Conservation (phyloP, 2,113 vertebrate genomes). For the Rhombomys opimus region DNA sequence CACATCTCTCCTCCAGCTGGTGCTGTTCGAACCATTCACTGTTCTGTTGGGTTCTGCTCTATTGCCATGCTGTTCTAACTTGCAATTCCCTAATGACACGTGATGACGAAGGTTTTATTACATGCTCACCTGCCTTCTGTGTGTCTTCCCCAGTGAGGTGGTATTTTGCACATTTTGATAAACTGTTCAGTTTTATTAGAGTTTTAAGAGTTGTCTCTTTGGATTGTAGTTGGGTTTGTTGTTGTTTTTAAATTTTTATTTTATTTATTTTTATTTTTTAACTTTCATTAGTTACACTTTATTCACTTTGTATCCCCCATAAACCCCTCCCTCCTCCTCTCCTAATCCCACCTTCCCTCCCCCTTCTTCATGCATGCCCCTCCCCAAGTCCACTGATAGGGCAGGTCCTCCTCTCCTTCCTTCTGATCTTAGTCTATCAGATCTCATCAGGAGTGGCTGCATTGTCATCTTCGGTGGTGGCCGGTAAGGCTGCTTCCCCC, state of each 20-base stretch:
- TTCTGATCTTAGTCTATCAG: too few species aligned
- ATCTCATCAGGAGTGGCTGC: too few species aligned
- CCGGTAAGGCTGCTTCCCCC: too few species aligned
- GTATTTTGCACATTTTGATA: conserved; percentile 8
- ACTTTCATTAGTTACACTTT: too few species aligned
- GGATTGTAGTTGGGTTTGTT: background rate
- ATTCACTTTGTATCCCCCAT: too few species aligned
- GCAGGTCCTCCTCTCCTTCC: too few species aligned
- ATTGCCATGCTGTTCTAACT: background rate
- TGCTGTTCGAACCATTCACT: background rate
- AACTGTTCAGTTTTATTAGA: background rate
- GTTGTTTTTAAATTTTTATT: background rate
- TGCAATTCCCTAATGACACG: conserved; percentile 7
- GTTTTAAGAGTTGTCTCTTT: conserved; percentile 6
- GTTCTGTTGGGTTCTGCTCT: background rate
- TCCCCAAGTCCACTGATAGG: too few species aligned
- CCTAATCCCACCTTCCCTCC: too few species aligned
- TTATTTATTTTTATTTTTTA: background rate
- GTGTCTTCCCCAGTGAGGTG: background rate
- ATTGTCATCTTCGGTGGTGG: too few species aligned
- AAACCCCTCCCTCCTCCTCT: too few species aligned
- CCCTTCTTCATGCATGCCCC: too few species aligned
- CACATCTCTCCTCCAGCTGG: background rate
- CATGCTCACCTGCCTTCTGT: background rate
- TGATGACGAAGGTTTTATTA: background rate